phyloP scores from a whole-genome alignment of 2,888 invertebrate genomes.

The Phaonia tiefii region DNA sequence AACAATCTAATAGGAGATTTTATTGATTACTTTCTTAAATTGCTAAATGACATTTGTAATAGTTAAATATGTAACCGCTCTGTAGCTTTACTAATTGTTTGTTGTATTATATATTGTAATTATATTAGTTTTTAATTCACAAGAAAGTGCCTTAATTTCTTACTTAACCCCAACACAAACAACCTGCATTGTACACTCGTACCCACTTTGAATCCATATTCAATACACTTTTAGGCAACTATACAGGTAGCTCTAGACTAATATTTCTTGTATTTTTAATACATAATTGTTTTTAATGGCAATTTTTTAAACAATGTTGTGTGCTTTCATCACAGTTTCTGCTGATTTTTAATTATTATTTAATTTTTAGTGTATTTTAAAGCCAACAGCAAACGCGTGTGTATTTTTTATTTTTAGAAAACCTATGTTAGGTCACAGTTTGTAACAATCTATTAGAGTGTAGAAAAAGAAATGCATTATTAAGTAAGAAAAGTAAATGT shows the following conservation, averaged over 20 bases:
- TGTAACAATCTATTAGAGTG: constrained; percentile 39
- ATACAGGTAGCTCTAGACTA: not conserved
- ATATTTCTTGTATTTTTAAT: not conserved
- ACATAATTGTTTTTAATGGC: constrained; percentile 30
- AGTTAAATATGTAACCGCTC: too few relatives aligned
- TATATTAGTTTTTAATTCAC: constrained; percentile 24
- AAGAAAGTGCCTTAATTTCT: constrained; percentile 28
- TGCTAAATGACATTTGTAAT: too few relatives aligned
- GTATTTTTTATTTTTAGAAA: constrained; percentile 1
- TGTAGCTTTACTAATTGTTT: too few relatives aligned
- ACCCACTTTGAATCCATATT: not conserved
- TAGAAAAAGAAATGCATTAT: constrained; percentile 26
- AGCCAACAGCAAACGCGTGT: constrained; percentile 27
- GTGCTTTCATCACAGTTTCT: constrained; percentile 59
- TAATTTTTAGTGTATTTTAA: constrained; percentile 53
- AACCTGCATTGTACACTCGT: not conserved
- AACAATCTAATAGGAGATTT: constrained; percentile 56
- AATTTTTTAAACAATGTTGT: constrained; percentile 57
- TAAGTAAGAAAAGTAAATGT: constrained; percentile 30
- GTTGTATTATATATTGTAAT: constrained; percentile 27
- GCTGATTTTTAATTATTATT: constrained; percentile 42
- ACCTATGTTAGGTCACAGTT: constrained; percentile 49
- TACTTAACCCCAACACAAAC: not conserved
- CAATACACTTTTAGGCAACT: constrained; percentile 21
- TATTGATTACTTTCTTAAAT: not conserved